Percentiles rank a stretch among this genome's conserved stretches.
These are phyloP conservation scores for Notarius lentiginosus DNA, from an alignment of 2,113 vertebrate species.

Conservation along the genomic window DNA sequence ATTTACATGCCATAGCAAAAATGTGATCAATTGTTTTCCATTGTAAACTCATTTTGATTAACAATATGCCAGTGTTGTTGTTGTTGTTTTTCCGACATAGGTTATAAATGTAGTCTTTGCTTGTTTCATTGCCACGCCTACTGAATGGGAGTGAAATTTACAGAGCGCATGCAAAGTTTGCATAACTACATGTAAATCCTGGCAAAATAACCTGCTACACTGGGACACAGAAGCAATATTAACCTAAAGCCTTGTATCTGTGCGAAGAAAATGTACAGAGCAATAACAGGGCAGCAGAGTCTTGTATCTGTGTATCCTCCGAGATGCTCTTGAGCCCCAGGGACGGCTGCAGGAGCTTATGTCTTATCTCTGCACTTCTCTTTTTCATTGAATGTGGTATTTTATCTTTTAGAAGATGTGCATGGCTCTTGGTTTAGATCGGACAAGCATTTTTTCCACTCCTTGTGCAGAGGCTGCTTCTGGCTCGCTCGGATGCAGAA, in stretches of 20 bases:
- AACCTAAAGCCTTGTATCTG: slow-evolving; percentile 7
- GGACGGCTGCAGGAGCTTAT: neutral
- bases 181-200: slow-evolving; percentile 17
- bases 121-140: neutral
- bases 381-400: neutral
- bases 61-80: neutral
- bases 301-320: slow-evolving; percentile 25
- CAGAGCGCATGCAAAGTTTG: neutral
- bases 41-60: too few species aligned
- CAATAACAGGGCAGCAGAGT: slow-evolving; percentile 19
- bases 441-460: neutral
- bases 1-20: neutral
- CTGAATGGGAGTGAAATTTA: neutral
- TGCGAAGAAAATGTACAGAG: slow-evolving; percentile 22
- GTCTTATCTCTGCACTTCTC: neutral
- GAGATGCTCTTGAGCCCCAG: slow-evolving; percentile 36
- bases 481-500: neutral
- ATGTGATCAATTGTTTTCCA: neutral
- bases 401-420: slow-evolving; percentile 23
- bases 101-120: neutral
- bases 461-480: neutral
- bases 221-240: neutral
- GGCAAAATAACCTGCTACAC: neutral
- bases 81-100: neutral
- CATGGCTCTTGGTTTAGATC: slow-evolving; percentile 8